These are phyloP conservation scores for Cheilosia soror DNA, from an alignment of 2,888 invertebrate species.

Conservation along the genomic window DNA sequence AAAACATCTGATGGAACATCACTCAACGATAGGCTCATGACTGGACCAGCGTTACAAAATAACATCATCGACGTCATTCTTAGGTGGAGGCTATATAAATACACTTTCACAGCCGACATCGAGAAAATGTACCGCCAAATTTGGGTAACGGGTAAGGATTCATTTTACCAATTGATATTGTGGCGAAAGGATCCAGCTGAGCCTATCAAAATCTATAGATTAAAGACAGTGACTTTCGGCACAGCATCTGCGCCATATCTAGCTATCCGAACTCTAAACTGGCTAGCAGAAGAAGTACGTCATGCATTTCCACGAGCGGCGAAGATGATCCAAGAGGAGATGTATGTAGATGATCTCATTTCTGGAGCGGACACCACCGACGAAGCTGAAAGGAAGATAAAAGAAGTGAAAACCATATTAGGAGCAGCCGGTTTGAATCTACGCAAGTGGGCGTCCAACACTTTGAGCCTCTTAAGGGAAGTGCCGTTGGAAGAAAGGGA, in stretches of 20 bases:
- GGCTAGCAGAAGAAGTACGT: not conserved
- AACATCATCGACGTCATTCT: slow-evolving; percentile 7
- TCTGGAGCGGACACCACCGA: not conserved
- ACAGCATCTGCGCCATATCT: slow-evolving; percentile 28
- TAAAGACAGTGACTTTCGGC: not conserved
- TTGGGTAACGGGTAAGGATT: not conserved
- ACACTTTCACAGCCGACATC: slow-evolving; percentile 76
- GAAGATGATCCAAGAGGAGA: slow-evolving; percentile 7
- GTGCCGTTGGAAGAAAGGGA: slow-evolving; percentile 9
- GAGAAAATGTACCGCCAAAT: slow-evolving; percentile 37
- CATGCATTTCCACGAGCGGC: not conserved
- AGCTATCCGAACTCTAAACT: slow-evolving; percentile 12
- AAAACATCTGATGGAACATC: slow-evolving; percentile 59
- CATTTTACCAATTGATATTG: not conserved
- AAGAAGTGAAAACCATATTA: not conserved
- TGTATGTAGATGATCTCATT: slow-evolving; percentile 18
- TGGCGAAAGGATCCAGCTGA: slow-evolving; percentile 6
- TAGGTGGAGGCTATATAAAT: slow-evolving; percentile 18
- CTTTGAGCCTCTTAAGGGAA: not conserved
- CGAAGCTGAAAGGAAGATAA: slow-evolving; percentile 3
- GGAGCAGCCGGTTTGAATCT: slow-evolving; percentile 1
- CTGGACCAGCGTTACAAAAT: slow-evolving; percentile 28
- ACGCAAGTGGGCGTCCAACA: slow-evolving; percentile 27
- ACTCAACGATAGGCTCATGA: slow-evolving; percentile 71
- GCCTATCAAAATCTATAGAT: slow-evolving; percentile 2